These are phyloP conservation scores for Platysteira castanea DNA, from an alignment of 2,113 vertebrate species.

Conservation along the genomic window DNA sequence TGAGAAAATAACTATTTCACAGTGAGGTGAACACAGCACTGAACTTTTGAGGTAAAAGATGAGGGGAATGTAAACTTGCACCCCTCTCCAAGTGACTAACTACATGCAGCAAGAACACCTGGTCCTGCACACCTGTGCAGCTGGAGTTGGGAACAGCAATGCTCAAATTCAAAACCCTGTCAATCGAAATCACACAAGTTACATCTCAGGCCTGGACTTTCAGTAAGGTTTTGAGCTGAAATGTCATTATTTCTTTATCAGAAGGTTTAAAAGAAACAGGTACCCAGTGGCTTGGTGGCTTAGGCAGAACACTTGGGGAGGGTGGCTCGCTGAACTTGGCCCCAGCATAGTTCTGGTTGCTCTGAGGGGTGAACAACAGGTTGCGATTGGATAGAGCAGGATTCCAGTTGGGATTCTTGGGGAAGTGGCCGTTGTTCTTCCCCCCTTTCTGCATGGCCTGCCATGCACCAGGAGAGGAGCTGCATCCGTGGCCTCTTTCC, in stretches of 20 bases:
- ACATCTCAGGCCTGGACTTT: slow-evolving; percentile 92
- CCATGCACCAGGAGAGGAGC: slow-evolving; percentile 80
- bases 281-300: slow-evolving; percentile 96
- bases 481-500: slow-evolving; percentile 77
- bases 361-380: slow-evolving; percentile 81
- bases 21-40: slow-evolving; percentile 78
- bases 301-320: slow-evolving; percentile 93
- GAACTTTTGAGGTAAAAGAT: not conserved
- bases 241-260: slow-evolving; percentile 93
- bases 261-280: slow-evolving; percentile 85
- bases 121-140: not conserved
- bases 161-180: slow-evolving; percentile 22
- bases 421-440: slow-evolving; percentile 75
- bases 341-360: slow-evolving; percentile 90
- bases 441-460: slow-evolving; percentile 87
- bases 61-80: not conserved
- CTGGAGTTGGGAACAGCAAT: not conserved
- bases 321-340: slow-evolving; percentile 98
- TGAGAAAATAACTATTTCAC: not conserved
- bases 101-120: slow-evolving; percentile 7
- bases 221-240: slow-evolving; percentile 95
- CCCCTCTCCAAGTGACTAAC: not conserved
- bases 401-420: slow-evolving; percentile 84
- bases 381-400: slow-evolving; percentile 77
- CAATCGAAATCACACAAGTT: not conserved